A percentile compares a stretch with the other conserved stretches of the same genome.
These are phyloP conservation scores for Epistrophella euchroma DNA, from an alignment of 2,888 invertebrate species.

Conservation along the genomic window DNA sequence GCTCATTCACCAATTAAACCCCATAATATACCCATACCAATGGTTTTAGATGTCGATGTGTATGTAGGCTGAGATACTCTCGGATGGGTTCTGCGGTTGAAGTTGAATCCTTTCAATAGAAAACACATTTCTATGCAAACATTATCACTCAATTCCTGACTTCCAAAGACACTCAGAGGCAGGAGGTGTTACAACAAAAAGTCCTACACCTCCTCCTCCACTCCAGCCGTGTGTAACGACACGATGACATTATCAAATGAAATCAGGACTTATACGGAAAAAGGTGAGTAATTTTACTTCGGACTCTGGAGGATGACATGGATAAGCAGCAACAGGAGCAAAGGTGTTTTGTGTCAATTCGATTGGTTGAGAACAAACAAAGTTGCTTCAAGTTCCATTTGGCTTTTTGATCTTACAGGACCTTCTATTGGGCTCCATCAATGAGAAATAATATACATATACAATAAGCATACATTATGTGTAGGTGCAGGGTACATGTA, in stretches of 20 bases:
- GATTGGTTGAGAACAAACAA: constrained; percentile 36
- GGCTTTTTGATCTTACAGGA: constrained; percentile 3
- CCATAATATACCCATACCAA: neutral
- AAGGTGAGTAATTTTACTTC: constrained; percentile 42
- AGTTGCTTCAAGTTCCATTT: constrained; percentile 25
- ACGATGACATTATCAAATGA: constrained; percentile 47
- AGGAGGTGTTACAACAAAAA: constrained; percentile 14
- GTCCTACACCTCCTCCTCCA: neutral
- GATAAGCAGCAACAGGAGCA: constrained; percentile 1
- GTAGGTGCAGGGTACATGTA: neutral
- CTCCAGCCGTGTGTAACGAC: neutral
- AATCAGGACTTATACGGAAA: constrained; percentile 46
- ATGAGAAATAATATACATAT: constrained; percentile 33
- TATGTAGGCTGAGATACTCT: neutral
- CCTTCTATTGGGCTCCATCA: constrained; percentile 13
- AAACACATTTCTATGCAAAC: constrained; percentile 53
- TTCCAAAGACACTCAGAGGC: neutral
- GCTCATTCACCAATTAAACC: constrained; percentile 36
- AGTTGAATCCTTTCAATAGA: constrained; percentile 34
- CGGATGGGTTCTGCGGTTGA: constrained; percentile 22
- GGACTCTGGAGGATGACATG: constrained; percentile 23
- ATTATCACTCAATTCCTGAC: constrained; percentile 35
- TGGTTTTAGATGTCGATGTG: neutral
- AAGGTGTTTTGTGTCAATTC: constrained; percentile 36
- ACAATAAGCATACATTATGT: neutral